Evolutionary conservation across 2,113 vertebrate species (phyloP), one percentile per base, ranked within the genome.

Genomic region (Sinocyclocheilus anshuiensis): DNA sequence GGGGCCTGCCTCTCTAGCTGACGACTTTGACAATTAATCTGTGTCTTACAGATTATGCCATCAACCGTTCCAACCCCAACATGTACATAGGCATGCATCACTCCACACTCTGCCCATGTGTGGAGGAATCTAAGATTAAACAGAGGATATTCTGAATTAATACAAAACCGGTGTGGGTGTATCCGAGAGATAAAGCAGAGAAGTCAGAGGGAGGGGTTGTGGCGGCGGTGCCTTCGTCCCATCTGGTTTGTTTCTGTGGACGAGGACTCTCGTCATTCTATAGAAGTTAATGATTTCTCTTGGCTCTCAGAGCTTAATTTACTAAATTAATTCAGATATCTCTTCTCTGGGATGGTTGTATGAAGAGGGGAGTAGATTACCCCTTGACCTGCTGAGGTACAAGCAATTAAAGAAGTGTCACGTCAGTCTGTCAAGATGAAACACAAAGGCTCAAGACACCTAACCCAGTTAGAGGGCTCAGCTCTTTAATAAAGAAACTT

Each of bases 21-120:
- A 93, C 89, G 91, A 90, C 88, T 90, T 91, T 89, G 92, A 93
- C 93, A 93, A 93, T 94, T 94, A 93, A 93, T 93, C 92, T 93
- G 89, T 92, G 91, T 93, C 86, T 85, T 90, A 91, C 92, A 93
- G 90, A 94, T 93, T 89, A 92, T 90, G 83, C 90, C 83, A 90
- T 91, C 89, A 92, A 90, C 86, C 88, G 11, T 72, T 18, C 63
- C 53, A 63, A 50, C 45, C 53, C 57, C n/a, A 45, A 50, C 33
- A 22, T 42, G 55, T 76, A 77, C 72, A 33, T 61, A n/a, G 33
- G 45, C 24, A 75, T 53, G 81, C 59, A 26, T 67, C 50, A 24
- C 33, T 57, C 26, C 67, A 86, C 65, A 61, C 36, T 65, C 57
- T 24, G 16, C 79, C 33, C 79, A 71, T 72, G 77, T 72, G 65